phyloP scores from a whole-genome alignment of 2,888 invertebrate genomes.

The Plebejus melissa region DNA sequence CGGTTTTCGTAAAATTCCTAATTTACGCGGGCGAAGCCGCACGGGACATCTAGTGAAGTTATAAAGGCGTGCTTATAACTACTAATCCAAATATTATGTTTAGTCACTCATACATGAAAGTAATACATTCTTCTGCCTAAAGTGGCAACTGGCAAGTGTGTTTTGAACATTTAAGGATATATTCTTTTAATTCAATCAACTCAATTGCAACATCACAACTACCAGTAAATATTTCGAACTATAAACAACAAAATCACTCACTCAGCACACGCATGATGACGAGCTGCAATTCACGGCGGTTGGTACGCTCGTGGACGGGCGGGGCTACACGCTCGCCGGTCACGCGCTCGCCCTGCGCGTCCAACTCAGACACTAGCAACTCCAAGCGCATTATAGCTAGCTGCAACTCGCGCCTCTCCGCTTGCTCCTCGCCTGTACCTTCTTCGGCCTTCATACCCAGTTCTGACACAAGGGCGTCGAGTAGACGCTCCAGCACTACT shows the following conservation, averaged over 20 bases:
- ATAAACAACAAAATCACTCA: constrained; percentile 57
- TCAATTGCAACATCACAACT: too few species aligned
- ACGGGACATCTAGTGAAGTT: too few species aligned
- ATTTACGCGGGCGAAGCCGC: too few species aligned
- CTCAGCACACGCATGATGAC: constrained; percentile 93
- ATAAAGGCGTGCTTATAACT: too few species aligned
- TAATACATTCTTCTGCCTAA: too few species aligned
- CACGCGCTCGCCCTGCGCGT: constrained; percentile 67
- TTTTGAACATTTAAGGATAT: too few species aligned
- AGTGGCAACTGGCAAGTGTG: too few species aligned
- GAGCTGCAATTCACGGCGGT: constrained; percentile 90
- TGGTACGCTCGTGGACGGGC: constrained; percentile 82
- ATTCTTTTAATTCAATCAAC: too few species aligned
- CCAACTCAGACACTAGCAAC: constrained; percentile 85
- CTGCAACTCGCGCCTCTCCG: constrained; percentile 88
- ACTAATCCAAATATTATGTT: too few species aligned
- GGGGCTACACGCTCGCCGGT: constrained; percentile 56
- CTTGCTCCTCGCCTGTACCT: constrained; percentile 75
- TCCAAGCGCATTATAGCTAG: constrained; percentile 90
- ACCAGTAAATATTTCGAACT: not conserved
- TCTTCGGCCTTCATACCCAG: constrained; percentile 81
- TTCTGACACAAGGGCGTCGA: constrained; percentile 85
- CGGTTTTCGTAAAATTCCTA: too few species aligned
- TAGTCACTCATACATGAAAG: too few species aligned
- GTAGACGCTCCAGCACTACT: constrained; percentile 85